Base-by-base conservation (phyloP, 1,140 invertebrate species). In the Pseudomyrmex flavicornis region DNA sequence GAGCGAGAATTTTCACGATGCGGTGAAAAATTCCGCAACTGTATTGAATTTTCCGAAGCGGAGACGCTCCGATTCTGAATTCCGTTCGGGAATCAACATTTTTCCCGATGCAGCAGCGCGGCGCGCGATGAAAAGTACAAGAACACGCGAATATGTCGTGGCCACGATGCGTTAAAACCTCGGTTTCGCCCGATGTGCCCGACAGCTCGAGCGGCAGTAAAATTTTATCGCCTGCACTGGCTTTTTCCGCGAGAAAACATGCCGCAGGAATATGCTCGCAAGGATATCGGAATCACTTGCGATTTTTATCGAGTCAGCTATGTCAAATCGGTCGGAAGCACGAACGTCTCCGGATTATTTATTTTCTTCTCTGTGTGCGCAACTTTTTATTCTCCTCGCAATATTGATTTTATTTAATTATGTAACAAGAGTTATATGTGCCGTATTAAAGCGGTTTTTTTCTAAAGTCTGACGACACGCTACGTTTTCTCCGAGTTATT, bases 151-250 rank as follows among this genome's bases (percentile, higher is more conserved):
- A 58, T 35, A 35, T 70, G 54, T 79, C 65, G 65, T 48, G 76
- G 12, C 44, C 58, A 20, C 54, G 66, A 72, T 48, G 76, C 76
- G 76, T 80, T 80, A 80, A 80, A 80, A 59, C 13, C 76, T 35
- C 75, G 35, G 50, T 69, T 69, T 17, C 7, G 10, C 5, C 35
- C 26, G 74, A 65, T 76, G 35, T 65, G 61, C 44, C 20, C 46
- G 58, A 44, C 20, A 62, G 22, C 74, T 76, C 54, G 75, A 69
- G 20, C 65, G 52, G 44, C 66, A 70, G 66, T 72, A 80, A 72
- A 80, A 72, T 80, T 80, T 80, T 80, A 80, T 72, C 76, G 76
- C 10, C 65, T 3, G 20, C 54, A 22, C 8, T 22, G 44, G 22
- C 35, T 59, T 59, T 61, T 56, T 66, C 66, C 56, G 17, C 44